These are phyloP conservation scores for Epizoanthus ramosus DNA, from an alignment of 92 coral and sea anemone genomes.

Conservation along the genomic window DNA sequence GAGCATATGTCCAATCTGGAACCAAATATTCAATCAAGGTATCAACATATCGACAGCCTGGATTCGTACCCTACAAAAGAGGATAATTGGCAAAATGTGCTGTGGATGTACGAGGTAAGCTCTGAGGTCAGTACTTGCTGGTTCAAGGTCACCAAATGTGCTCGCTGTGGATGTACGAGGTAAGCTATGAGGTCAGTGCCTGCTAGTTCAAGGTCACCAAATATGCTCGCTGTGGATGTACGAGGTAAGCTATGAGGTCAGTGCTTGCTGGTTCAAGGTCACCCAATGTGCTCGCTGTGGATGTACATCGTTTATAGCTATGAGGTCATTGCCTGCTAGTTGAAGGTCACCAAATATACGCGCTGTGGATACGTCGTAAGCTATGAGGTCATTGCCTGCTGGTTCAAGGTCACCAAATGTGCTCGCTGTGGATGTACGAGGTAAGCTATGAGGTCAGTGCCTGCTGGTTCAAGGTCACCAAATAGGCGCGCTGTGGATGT, in stretches of 20 bases:
- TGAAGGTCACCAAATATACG: not conserved
- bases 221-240: not conserved
- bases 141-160: not conserved
- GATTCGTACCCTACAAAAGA: no score
- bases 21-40: no score
- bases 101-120: not conserved
- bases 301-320: slow-evolving; percentile 6
- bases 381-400: slow-evolving; percentile 9
- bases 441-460: slow-evolving; percentile 4
- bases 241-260: slow-evolving; percentile 9
- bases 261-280: not conserved
- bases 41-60: no score
- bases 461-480: not conserved
- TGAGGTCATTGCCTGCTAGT: slow-evolving; percentile 13
- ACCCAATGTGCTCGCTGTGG: not conserved
- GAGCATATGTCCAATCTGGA: no score
- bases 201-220: not conserved
- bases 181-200: slow-evolving; percentile 7
- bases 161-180: slow-evolving; percentile 2
- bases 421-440: slow-evolving; percentile 4
- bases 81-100: no score
- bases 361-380: slow-evolving; percentile 2
- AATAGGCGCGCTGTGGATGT: not conserved
- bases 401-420: not conserved
- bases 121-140: slow-evolving; percentile 9